Evolutionary conservation across 2,888 invertebrate genomes (phyloP), one percentile per base, ranked within the genome.

Genomic region (Apodemia zela): DNA sequence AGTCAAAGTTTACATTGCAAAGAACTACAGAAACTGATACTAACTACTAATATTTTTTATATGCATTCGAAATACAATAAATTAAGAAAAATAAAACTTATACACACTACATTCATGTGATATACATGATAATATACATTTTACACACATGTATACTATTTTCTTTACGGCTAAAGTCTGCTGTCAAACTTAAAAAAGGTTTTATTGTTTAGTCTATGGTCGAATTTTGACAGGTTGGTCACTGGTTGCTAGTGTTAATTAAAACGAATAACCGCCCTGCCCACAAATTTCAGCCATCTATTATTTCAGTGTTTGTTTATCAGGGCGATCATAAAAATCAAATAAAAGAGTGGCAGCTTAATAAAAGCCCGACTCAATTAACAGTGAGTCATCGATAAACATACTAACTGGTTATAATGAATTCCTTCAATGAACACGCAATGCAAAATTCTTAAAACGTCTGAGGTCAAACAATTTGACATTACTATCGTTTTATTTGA

Each of bases 311-410:
- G 51, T 21, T 51, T 21, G 51, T 25, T 49, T 49, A 49, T 49
- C 49, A 18, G 18, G 18, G 18, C 18, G 18, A 51, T 51, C 51
- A 21, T 51, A 51, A 51, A 51, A 51, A 51, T 21, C 51, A 51
- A 51, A 51, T 51, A 21, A 51, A 51, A 51, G 49, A 21, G 21
- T 13, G 51, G 25, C 18, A 11, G 51, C 21, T 51, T 21, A 51
- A 21, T 51, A 21, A 51, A 51, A 21, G 51, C 21, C 38, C 21
- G 51, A 51, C 51, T 51, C 21, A 38, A 38, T 38, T 38, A 38
- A 38, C 49, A 13, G 18, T 66, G 66, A 66, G 58, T 63, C 64
- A 66, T 61, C 51, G 51, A 51, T 59, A 47, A 63, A 49, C 17
- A 63, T 42, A 45, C 17, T 57, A 60, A 64, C 60, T 64, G 65